Evolutionary conservation across 2,113 vertebrate species (phyloP).

Genomic region (Notothenia coriiceps): DNA sequence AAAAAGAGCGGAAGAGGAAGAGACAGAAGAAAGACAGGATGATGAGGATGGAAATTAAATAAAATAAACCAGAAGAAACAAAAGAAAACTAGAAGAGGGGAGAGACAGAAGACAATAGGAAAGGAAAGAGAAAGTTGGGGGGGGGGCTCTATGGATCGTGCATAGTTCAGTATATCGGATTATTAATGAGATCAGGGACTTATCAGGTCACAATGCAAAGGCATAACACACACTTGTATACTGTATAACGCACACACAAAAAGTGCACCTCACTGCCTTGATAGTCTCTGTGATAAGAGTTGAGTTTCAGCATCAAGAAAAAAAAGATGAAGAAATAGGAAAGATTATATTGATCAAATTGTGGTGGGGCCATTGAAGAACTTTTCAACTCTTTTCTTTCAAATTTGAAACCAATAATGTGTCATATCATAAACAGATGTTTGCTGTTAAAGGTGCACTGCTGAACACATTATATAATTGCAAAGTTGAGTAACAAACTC

Average conservation of each 20-base stretch:
- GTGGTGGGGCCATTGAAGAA: neutral
- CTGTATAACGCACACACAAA: neutral
- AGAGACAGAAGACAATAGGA: conserved; percentile 52
- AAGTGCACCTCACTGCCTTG: neutral
- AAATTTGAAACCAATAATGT: neutral
- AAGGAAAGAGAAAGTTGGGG: conserved; percentile 26
- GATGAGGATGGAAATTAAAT: conserved; percentile 52
- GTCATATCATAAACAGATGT: neutral
- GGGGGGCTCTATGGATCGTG: conserved; percentile 38
- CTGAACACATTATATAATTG: neutral
- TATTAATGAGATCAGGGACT: conserved; percentile 81
- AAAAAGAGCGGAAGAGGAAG: conserved; percentile 8
- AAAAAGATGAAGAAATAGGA: neutral
- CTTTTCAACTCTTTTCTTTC: neutral
- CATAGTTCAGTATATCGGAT: conserved; percentile 76
- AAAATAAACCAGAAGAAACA: conserved; percentile 58
- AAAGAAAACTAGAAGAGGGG: conserved; percentile 48
- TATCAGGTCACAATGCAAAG: conserved; percentile 58
- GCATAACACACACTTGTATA: conserved; percentile 23
- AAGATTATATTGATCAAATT: neutral
- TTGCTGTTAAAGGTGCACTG: neutral
- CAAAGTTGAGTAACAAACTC: neutral
- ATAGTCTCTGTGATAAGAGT: neutral
- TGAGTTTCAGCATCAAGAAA: neutral
- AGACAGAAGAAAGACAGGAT: conserved; percentile 34